Evolutionary conservation across 2,888 invertebrate species (phyloP), one percentile per base, ranked within the genome.

Genomic region (Pelosia muscerda): DNA sequence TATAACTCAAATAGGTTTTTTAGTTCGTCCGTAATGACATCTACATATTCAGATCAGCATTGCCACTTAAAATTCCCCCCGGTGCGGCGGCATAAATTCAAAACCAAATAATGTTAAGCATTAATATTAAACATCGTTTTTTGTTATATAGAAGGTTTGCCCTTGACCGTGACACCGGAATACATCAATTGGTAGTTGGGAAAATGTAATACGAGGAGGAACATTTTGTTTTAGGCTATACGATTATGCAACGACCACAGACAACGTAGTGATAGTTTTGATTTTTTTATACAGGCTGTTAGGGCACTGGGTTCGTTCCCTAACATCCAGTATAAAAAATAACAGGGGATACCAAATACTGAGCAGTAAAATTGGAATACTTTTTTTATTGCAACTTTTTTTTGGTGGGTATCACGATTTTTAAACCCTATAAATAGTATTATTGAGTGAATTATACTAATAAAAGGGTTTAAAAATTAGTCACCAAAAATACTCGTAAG

Each of bases 21-120:
- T n/a, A 8, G n/a, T 49, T 49, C 9, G 5, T n/a, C 49, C 1
- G 6, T 42, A 42, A 42, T 8, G 8, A 49, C 5, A 8, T 28
- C 26, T 28, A n/a, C n/a, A 9, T 19, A 57, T 57, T 55, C 25
- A 26, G 2, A 11, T 25, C 25, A 66, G 73, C 66, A 66, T 73
- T 70, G 73, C 26, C 58, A 31, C 38, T 19, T 63, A 66, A 49
- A 54, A 68, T 77, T 69, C 69, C 74, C 74, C 68, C 68, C 65
- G 11, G 54, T 68, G 60, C 11, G 22, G n/a, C 10, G 63, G n/a
- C 42, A 42, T 38, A 42, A 19, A 6, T 42, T 42, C 19, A 42
- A 34, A 42, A 19, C 42, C 42, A 49, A 49, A 49, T 49, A 49
- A 49, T 49, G n/a, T 49, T 49, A 9, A 49, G 15, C 25, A 34